Percentiles rank a stretch among this genome's conserved stretches.
Conservation (phyloP, 2,888 invertebrate genomes). For the Drosophila ezoana region DNA sequence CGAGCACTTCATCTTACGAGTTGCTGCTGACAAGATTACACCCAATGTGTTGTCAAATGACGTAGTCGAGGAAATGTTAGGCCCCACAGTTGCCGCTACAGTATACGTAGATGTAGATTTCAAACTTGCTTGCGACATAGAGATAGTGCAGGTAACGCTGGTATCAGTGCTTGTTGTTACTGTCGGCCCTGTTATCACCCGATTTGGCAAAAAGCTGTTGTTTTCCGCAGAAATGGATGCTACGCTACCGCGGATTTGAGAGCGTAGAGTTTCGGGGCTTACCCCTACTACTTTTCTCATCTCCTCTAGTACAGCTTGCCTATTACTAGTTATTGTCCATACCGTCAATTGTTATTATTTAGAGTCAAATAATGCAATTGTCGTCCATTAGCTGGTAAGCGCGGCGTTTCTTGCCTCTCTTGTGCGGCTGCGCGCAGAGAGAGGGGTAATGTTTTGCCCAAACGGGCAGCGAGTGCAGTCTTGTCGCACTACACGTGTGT, state of each 20-base stretch:
- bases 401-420: no score
- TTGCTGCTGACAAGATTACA: conserved; percentile 1
- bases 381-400: no score
- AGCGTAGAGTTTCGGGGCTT: background rate
- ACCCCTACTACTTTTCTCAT: conserved; percentile 7
- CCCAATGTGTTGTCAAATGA: background rate
- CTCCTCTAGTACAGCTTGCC: background rate
- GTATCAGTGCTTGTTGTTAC: conserved; percentile 14
- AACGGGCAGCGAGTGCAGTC: no score
- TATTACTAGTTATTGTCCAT: conserved; percentile 5
- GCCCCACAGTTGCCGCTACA: conserved; percentile 6
- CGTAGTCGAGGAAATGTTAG: no score
- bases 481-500: no score
- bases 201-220: background rate
- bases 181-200: background rate
- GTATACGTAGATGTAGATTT: conserved; percentile 18
- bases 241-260: no score
- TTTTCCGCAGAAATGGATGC: background rate
- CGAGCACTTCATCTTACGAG: conserved; percentile 14
- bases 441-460: no score
- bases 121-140: conserved; percentile 1
- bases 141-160: conserved; percentile 12
- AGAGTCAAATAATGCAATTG: conserved; percentile 4
- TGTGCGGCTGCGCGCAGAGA: no score
- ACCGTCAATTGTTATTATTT: background rate